phyloP scores from a whole-genome alignment of 2,113 vertebrate species.

The Cephalopterus ornatus region DNA sequence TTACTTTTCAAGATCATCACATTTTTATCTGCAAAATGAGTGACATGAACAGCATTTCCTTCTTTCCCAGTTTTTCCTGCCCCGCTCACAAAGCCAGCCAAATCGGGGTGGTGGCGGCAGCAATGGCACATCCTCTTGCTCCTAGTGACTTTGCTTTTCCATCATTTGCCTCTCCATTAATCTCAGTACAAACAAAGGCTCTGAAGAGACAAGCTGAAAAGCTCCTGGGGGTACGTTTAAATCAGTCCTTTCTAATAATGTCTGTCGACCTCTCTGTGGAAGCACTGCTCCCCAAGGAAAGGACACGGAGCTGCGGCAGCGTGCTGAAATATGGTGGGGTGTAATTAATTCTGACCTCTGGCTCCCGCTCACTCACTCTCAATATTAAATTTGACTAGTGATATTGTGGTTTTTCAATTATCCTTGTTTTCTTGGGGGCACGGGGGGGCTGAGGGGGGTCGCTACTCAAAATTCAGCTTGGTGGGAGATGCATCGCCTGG shows the following conservation, averaged over 20 bases:
- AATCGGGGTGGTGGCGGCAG: neutral
- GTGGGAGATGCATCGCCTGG: neutral
- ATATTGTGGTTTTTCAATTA: conserved; percentile 69
- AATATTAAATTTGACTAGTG: conserved; percentile 70
- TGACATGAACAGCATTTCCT: neutral
- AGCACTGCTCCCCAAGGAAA: conserved; percentile 65
- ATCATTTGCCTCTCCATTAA: conserved; percentile 66
- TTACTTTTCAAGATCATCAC: neutral
- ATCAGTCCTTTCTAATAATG: conserved; percentile 70
- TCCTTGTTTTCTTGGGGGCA: conserved; percentile 58
- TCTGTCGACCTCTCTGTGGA: conserved; percentile 58
- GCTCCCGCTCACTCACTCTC: conserved; percentile 55
- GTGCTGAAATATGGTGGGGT: conserved; percentile 58
- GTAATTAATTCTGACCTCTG: conserved; percentile 77
- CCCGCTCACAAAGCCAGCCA: neutral
- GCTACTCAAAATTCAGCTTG: neutral
- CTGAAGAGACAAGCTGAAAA: conserved; percentile 72
- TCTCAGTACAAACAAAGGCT: conserved; percentile 72
- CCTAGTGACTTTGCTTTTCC: conserved; percentile 46
- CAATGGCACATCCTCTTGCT: conserved; percentile 17
- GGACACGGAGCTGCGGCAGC: conserved; percentile 12
- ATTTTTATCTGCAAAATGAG: neutral
- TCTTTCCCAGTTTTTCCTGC: neutral
- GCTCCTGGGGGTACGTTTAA: conserved; percentile 75
- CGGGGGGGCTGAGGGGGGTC: neutral